A percentile compares a stretch with the other conserved stretches of the same genome.
Evolutionary conservation across 2,797 vertebrate species (phyloP).

Genomic region (Eremophila alpestris): DNA sequence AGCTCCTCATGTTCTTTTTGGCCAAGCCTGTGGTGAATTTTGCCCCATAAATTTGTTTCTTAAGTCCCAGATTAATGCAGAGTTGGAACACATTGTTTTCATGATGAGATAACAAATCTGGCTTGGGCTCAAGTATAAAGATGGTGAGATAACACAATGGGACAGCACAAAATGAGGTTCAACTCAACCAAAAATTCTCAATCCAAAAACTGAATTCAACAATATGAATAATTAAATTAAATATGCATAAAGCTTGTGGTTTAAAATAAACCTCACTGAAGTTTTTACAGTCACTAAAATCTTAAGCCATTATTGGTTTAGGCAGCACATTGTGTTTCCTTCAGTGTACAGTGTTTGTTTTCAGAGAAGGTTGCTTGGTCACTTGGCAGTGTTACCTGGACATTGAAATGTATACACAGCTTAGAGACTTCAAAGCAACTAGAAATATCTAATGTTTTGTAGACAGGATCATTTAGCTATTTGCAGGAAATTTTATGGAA

Average conservation of each 20-base stretch:
- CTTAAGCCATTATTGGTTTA: constrained; percentile 15
- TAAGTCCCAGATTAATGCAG: neutral
- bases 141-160: neutral
- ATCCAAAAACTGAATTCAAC: neutral
- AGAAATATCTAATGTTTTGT: neutral
- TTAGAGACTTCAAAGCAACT: constrained; percentile 17
- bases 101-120: neutral
- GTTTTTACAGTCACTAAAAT: constrained; percentile 8
- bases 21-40: neutral
- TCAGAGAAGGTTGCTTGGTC: constrained; percentile 1
- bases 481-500: neutral
- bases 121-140: neutral
- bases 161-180: neutral
- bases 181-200: neutral
- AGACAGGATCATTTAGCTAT: neutral
- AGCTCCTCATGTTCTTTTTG: neutral
- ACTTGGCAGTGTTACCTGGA: constrained; percentile 52
- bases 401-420: neutral
- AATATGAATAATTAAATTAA: neutral
- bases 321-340: constrained; percentile 16
- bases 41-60: neutral
- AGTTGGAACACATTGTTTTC: neutral
- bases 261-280: constrained; percentile 34
- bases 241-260: neutral
- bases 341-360: neutral